Conservation (phyloP, 2,888 invertebrate genomes). For the Ochropleura plecta region DNA sequence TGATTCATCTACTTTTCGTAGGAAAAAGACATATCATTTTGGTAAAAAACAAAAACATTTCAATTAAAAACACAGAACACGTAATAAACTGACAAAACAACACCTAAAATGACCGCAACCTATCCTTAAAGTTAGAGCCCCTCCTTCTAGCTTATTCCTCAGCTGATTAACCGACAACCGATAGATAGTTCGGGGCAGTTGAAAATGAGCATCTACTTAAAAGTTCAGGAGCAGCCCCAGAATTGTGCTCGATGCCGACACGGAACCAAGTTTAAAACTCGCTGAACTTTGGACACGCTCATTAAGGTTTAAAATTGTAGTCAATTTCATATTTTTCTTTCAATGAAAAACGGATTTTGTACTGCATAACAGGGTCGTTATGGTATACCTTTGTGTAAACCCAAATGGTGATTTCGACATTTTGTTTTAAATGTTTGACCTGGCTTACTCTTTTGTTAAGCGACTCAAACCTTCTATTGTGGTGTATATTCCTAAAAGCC, state of each 20-base stretch:
- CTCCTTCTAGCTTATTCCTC: constrained; percentile 49
- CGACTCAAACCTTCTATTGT: no score
- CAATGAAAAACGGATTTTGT: not conserved
- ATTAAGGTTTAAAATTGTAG: constrained; percentile 26
- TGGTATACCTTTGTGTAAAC: not conserved
- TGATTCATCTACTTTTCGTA: no score
- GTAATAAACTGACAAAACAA: constrained; percentile 47
- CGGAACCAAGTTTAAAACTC: constrained; percentile 51
- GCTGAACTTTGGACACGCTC: constrained; percentile 43
- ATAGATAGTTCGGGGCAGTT: constrained; percentile 65
- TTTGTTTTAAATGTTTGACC: not conserved
- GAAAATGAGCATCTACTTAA: constrained; percentile 74
- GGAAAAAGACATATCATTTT: no score
- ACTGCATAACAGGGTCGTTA: not conserved
- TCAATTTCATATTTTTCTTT: not conserved
- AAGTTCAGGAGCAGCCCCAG: constrained; percentile 58
- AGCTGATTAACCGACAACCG: constrained; percentile 63
- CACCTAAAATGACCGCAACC: constrained; percentile 43
- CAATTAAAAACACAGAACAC: constrained; percentile 32
- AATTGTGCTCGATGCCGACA: constrained; percentile 46
- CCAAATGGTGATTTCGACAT: not conserved
- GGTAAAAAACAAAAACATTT: not conserved
- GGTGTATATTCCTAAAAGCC: not conserved
- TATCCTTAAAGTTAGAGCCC: constrained; percentile 37
- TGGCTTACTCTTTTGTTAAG: no score